A percentile compares a stretch with the other conserved stretches of the same genome.
These are phyloP conservation scores for human (Homo sapiens) DNA, from an alignment of 2,113 vertebrate genomes.

Conservation along the genomic window DNA sequence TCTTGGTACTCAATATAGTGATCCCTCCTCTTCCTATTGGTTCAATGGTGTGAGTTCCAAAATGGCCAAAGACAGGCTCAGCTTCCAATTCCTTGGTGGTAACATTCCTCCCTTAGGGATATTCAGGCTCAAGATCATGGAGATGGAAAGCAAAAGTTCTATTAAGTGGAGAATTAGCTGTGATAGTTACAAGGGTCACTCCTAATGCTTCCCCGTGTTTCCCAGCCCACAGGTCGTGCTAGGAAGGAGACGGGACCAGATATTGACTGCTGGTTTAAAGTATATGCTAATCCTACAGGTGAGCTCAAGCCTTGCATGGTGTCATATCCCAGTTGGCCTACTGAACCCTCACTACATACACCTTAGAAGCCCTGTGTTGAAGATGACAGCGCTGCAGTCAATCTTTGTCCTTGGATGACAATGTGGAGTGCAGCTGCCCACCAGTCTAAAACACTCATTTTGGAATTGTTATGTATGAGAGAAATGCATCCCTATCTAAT, in stretches of 20 bases:
- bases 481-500: background rate
- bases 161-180: background rate
- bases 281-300: background rate
- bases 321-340: background rate
- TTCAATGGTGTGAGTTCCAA: background rate
- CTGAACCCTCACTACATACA: background rate
- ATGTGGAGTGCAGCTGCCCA: background rate
- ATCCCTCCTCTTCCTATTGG: background rate
- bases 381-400: background rate
- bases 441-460: background rate
- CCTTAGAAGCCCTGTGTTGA: background rate
- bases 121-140: background rate
- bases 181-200: background rate
- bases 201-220: background rate
- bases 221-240: background rate
- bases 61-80: background rate
- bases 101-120: background rate
- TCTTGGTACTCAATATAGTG: background rate
- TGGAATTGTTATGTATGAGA: background rate
- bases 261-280: background rate
- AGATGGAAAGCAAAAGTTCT: background rate
- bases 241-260: background rate
- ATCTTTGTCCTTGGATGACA: background rate
- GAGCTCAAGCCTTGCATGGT: background rate
- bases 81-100: background rate